phyloP scores from a whole-genome alignment of 2,797 vertebrate species.

The Huso huso region DNA sequence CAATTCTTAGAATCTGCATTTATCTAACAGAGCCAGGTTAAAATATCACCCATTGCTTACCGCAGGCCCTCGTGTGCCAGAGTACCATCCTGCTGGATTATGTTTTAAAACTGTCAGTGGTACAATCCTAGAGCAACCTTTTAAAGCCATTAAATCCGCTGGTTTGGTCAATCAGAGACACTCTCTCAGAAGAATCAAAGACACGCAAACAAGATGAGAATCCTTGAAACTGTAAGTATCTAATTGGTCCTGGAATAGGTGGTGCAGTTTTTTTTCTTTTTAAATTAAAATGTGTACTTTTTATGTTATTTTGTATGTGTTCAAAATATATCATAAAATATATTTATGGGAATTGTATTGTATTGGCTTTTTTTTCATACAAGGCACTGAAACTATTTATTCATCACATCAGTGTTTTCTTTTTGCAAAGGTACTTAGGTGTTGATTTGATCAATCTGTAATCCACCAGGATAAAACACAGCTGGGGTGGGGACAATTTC shows the following conservation, averaged over 20 bases:
- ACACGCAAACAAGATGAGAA: slow-evolving; percentile 41
- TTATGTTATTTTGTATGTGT: background rate
- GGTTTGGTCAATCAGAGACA: background rate
- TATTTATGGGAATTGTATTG: no score
- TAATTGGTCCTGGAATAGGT: background rate
- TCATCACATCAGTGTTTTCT: no score
- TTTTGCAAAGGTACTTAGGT: no score
- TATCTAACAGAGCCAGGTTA: slow-evolving; percentile 2
- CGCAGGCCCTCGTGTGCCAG: background rate
- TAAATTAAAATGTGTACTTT: background rate
- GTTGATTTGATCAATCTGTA: no score
- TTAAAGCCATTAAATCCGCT: no score
- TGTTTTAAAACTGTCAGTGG: background rate
- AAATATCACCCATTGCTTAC: background rate
- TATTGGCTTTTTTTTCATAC: no score
- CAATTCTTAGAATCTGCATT: background rate
- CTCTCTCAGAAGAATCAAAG: background rate
- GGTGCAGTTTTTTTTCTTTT: background rate
- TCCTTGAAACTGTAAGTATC: slow-evolving; percentile 48
- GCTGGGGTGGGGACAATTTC: no score
- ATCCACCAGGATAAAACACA: no score
- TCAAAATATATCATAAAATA: no score
- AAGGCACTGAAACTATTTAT: no score
- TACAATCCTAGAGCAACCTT: background rate
- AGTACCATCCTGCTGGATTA: background rate